Conservation (phyloP, 2,888 invertebrate species). For the Hirtodrosophila duncani region DNA sequence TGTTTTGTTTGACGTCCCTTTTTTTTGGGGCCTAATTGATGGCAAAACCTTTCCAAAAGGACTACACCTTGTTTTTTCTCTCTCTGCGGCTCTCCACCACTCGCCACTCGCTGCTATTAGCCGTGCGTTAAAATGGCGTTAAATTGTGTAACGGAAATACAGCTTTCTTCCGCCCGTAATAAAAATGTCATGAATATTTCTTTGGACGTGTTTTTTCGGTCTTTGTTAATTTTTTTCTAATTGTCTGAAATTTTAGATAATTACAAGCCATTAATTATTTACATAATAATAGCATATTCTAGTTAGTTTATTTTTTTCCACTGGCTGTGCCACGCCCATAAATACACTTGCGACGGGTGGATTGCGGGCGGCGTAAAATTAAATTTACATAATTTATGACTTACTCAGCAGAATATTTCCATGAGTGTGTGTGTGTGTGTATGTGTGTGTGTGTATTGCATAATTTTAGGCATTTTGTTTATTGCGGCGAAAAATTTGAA, state of each 20-base stretch:
- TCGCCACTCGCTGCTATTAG: slow-evolving; percentile 43
- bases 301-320: slow-evolving; percentile 12
- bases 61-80: slow-evolving; percentile 60
- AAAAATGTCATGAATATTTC: slow-evolving; percentile 68
- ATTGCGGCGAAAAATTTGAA: slow-evolving; percentile 71
- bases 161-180: slow-evolving; percentile 32
- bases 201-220: slow-evolving; percentile 5
- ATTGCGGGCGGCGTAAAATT: slow-evolving; percentile 58
- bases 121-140: slow-evolving; percentile 72
- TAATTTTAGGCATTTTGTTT: slow-evolving; percentile 73
- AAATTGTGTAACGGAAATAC: slow-evolving; percentile 66
- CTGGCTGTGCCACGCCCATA: slow-evolving; percentile 24
- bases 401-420: slow-evolving; percentile 65
- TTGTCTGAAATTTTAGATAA: slow-evolving; percentile 75
- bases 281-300: slow-evolving; percentile 62
- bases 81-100: not conserved
- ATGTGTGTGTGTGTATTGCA: slow-evolving; percentile 49
- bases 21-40: slow-evolving; percentile 63
- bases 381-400: slow-evolving; percentile 72
- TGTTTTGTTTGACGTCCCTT: slow-evolving; percentile 57
- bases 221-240: slow-evolving; percentile 73
- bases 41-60: slow-evolving; percentile 68
- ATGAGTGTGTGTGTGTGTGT: slow-evolving; percentile 17
- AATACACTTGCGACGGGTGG: not conserved
- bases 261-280: slow-evolving; percentile 75